phyloP scores from a whole-genome alignment of 2,113 vertebrate species.

The Zosterops japonicus region DNA sequence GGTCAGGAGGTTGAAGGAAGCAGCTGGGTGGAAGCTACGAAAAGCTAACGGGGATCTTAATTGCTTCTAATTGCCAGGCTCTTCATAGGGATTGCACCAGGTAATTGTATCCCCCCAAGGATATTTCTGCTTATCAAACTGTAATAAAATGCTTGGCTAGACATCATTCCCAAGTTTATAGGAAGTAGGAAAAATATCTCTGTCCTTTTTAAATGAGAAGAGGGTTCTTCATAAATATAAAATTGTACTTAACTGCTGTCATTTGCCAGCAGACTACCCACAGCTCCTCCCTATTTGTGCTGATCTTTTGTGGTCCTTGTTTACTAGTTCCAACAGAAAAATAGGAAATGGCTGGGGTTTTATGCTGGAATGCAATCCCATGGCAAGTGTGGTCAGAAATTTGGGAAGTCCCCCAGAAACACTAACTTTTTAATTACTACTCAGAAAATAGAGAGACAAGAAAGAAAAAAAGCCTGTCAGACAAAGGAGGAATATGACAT shows the following conservation, averaged over 20 bases:
- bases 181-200: background rate
- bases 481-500: background rate
- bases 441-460: background rate
- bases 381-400: background rate
- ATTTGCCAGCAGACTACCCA: background rate
- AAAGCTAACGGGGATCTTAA: background rate
- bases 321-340: background rate
- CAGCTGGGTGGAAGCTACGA: background rate
- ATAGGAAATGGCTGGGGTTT: background rate
- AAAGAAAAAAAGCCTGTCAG: background rate
- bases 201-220: background rate
- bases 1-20: background rate
- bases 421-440: background rate
- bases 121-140: conserved; percentile 2
- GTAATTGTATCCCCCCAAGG: conserved; percentile 5
- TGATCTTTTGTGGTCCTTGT: background rate
- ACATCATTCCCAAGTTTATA: background rate
- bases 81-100: background rate
- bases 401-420: background rate
- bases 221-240: background rate
- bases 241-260: background rate
- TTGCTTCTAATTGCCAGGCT: background rate
- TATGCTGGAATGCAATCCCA: background rate
- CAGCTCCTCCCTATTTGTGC: background rate
- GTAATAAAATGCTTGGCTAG: background rate